phyloP scores from a whole-genome alignment of 1,140 invertebrate species.

The Drosophila asahinai region DNA sequence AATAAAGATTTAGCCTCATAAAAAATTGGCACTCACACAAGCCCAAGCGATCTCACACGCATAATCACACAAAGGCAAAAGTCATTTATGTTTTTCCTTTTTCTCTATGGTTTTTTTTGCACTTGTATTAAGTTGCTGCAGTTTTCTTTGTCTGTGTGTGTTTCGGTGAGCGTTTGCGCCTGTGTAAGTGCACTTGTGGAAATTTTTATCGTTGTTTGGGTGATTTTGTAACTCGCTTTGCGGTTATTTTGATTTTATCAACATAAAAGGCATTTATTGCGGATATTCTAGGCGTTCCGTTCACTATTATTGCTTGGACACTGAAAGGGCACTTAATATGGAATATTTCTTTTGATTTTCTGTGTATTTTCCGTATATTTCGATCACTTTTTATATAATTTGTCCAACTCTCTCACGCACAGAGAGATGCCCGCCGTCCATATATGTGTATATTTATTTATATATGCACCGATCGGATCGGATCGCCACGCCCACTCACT shows the following conservation, averaged over 20 bases:
- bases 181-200: constrained; percentile 49
- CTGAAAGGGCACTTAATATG: background rate
- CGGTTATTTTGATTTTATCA: constrained; percentile 33
- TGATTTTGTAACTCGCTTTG: constrained; percentile 54
- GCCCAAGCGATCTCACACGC: constrained; percentile 23
- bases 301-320: constrained; percentile 10
- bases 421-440: constrained; percentile 12
- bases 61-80: constrained; percentile 45
- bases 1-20: constrained; percentile 35
- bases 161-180: constrained; percentile 3
- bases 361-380: constrained; percentile 11
- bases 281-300: background rate
- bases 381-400: constrained; percentile 64
- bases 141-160: constrained; percentile 29
- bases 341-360: constrained; percentile 4
- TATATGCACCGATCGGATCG: constrained; percentile 49
- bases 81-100: constrained; percentile 37
- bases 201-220: constrained; percentile 47
- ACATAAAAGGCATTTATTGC: background rate
- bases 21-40: constrained; percentile 26
- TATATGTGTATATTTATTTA: constrained; percentile 18
- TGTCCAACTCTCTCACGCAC: constrained; percentile 45
- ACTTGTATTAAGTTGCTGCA: constrained; percentile 34
- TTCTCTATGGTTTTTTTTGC: constrained; percentile 15
- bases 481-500: constrained; percentile 72